Evolutionary conservation across 2,888 invertebrate genomes (phyloP).

Genomic region (Lamellibrachia columna): DNA sequence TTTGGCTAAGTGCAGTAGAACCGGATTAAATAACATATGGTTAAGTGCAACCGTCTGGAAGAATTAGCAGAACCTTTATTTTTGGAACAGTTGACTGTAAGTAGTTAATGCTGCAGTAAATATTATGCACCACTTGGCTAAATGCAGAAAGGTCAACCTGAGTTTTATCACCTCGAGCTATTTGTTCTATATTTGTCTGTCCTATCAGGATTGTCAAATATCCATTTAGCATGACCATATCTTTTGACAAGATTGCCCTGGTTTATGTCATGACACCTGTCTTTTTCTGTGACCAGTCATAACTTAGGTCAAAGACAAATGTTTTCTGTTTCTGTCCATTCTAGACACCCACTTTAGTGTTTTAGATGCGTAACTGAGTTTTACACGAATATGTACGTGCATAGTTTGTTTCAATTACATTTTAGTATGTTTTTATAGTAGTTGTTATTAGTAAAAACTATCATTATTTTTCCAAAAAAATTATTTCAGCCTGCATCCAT

Average conservation of each 20-base stretch:
- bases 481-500: too few species aligned
- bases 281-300: too few species aligned
- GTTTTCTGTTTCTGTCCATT: too few species aligned
- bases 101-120: neutral
- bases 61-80: constrained; percentile 1
- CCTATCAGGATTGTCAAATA: neutral
- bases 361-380: too few species aligned
- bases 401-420: too few species aligned
- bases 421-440: too few species aligned
- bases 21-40: neutral
- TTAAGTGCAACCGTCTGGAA: neutral
- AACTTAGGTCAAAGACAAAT: too few species aligned
- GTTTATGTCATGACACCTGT: too few species aligned
- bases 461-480: too few species aligned
- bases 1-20: neutral
- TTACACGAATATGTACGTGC: too few species aligned
- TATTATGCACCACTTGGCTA: neutral
- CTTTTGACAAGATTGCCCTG: neutral
- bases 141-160: neutral
- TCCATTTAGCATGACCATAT: neutral
- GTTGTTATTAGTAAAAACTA: too few species aligned
- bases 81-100: neutral
- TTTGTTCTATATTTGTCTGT: neutral
- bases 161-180: neutral
- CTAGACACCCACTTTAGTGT: too few species aligned